Conservation (phyloP, 2,888 invertebrate genomes). For the Auanema sp. region DNA sequence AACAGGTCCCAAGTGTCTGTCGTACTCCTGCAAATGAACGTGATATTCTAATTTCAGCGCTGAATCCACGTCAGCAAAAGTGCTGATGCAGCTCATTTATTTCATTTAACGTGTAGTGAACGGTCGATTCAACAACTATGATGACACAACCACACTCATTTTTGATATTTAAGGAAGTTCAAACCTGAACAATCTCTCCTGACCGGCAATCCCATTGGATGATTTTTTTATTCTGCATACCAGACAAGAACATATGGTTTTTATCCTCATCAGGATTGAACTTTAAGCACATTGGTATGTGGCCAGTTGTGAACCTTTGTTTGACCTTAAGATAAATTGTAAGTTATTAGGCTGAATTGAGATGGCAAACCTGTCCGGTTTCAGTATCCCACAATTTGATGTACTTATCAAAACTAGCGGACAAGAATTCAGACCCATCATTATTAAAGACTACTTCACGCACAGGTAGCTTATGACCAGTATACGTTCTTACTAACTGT, state of each 20-base stretch:
- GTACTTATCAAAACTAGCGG: constrained; percentile 91
- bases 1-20: constrained; percentile 95
- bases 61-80: no score
- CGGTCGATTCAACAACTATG: no score
- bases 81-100: no score
- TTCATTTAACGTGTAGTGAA: no score
- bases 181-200: constrained; percentile 79
- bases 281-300: constrained; percentile 96
- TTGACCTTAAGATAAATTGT: constrained; percentile 66
- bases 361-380: constrained; percentile 72
- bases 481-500: constrained; percentile 88
- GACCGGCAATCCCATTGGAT: constrained; percentile 97
- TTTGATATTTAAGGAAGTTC: background rate
- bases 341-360: background rate
- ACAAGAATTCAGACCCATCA: constrained; percentile 85
- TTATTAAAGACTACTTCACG: constrained; percentile 88
- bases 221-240: constrained; percentile 98
- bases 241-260: constrained; percentile 89
- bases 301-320: constrained; percentile 83
- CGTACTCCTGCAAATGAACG: constrained; percentile 80
- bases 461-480: constrained; percentile 94
- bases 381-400: constrained; percentile 99
- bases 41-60: background rate
- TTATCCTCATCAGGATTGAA: constrained; percentile 96
- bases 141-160: no score